A percentile compares a stretch with the other conserved stretches of the same genome.
These are phyloP conservation scores for Xenentodon cancila DNA, from an alignment of 2,797 vertebrate species.

Conservation along the genomic window DNA sequence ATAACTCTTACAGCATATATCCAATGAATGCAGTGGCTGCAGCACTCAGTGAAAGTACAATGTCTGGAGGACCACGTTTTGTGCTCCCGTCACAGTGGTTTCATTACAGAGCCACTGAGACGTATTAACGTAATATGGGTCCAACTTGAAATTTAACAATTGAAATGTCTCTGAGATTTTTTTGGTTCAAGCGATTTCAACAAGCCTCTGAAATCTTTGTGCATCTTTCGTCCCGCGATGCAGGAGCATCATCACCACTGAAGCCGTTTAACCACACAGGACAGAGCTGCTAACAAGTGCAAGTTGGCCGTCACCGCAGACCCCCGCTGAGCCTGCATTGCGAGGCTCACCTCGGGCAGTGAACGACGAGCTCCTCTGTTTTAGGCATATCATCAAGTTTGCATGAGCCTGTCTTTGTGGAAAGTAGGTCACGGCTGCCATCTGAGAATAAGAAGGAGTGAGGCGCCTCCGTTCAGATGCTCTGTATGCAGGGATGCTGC, in stretches of 20 bases:
- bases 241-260: slow-evolving; percentile 8
- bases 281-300: slow-evolving; percentile 42
- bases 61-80: slow-evolving; percentile 26
- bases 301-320: slow-evolving; percentile 24
- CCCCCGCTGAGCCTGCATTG: slow-evolving; percentile 49
- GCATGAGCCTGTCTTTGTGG: slow-evolving; percentile 77
- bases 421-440: slow-evolving; percentile 83
- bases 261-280: slow-evolving; percentile 39
- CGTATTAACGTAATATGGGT: slow-evolving; percentile 26
- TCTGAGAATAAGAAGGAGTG: slow-evolving; percentile 77
- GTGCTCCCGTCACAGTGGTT: slow-evolving; percentile 24
- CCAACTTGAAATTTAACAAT: slow-evolving; percentile 6
- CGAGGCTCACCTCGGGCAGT: slow-evolving; percentile 62
- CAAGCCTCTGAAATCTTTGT: slow-evolving; percentile 3
- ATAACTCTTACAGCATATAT: slow-evolving; percentile 11
- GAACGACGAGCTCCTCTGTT: slow-evolving; percentile 55
- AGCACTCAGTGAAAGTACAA: slow-evolving; percentile 11
- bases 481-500: slow-evolving; percentile 49
- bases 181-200: slow-evolving; percentile 18
- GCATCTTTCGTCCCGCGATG: slow-evolving; percentile 14
- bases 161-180: slow-evolving; percentile 17
- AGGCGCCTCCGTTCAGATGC: slow-evolving; percentile 63
- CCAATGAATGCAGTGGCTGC: slow-evolving; percentile 21
- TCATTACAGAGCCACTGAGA: slow-evolving; percentile 13
- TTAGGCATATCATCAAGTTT: slow-evolving; percentile 81